Evolutionary conservation across 2,113 vertebrate species (phyloP).

Genomic region (Notarius quadriscutis): DNA sequence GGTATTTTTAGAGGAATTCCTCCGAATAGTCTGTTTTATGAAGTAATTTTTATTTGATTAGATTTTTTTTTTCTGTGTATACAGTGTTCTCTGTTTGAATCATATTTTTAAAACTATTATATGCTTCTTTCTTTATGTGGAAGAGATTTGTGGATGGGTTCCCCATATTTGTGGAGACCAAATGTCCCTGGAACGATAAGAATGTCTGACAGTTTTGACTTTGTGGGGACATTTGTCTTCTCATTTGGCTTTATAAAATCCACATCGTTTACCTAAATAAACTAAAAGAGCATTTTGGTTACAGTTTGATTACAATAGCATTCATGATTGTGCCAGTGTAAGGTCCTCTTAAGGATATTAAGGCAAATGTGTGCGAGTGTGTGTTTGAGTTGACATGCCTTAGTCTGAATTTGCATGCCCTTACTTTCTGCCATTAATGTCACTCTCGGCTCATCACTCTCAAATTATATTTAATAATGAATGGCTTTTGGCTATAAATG

Average conservation of each 20-base stretch:
- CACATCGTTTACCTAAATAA: background rate
- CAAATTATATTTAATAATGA: slow-evolving; percentile 81
- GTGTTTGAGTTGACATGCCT: slow-evolving; percentile 45
- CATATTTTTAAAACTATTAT: background rate
- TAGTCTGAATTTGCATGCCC: slow-evolving; percentile 47
- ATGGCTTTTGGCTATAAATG: slow-evolving; percentile 79
- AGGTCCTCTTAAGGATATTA: background rate
- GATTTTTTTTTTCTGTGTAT: background rate
- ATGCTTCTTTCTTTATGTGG: background rate
- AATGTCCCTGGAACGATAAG: background rate
- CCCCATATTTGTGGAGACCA: background rate
- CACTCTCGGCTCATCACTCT: slow-evolving; percentile 80
- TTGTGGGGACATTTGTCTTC: background rate
- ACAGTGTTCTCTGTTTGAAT: background rate
- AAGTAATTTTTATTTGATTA: slow-evolving; percentile 4
- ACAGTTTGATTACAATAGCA: background rate
- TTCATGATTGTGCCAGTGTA: background rate
- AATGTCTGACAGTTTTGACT: background rate
- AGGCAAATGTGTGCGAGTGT: background rate
- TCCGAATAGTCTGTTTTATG: background rate
- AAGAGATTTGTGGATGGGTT: background rate
- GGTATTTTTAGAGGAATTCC: background rate
- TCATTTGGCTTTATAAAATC: background rate
- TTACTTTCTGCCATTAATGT: slow-evolving; percentile 79
- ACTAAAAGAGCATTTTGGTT: background rate